Conservation (phyloP, 2,113 vertebrate genomes). For the Sisor rabdophorus region DNA sequence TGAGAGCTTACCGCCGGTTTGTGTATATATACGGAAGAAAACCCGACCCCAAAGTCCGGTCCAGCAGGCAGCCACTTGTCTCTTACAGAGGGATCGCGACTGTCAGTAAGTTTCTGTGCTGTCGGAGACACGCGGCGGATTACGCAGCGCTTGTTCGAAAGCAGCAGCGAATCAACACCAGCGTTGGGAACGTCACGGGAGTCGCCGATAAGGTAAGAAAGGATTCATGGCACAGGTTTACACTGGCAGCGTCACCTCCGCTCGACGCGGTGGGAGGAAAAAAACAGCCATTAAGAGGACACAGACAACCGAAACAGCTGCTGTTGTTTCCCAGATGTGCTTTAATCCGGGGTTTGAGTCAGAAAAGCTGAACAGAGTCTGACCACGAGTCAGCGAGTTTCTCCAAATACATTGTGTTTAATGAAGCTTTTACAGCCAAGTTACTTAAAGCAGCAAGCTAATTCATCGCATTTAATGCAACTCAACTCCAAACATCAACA, state of each 20-base stretch:
- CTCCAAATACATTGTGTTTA: not conserved
- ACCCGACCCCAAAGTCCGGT: constrained; percentile 22
- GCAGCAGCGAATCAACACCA: constrained; percentile 8
- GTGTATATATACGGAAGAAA: constrained; percentile 9
- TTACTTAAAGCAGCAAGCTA: not conserved
- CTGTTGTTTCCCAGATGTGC: not conserved
- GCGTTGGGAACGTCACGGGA: constrained; percentile 1
- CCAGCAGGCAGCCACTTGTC: not conserved
- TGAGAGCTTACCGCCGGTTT: constrained; percentile 24
- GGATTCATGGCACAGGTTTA: not conserved
- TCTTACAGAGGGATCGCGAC: not conserved
- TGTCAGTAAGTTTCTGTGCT: not conserved
- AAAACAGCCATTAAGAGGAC: not conserved
- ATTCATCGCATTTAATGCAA: not conserved
- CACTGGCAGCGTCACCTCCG: not conserved
- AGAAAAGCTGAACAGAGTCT: not conserved
- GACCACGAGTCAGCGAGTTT: not conserved
- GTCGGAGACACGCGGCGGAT: not conserved
- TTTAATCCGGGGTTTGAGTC: not conserved
- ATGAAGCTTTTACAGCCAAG: not conserved
- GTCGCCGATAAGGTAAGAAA: not conserved
- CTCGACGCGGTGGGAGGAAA: not conserved
- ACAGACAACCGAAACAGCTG: not conserved
- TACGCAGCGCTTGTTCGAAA: constrained; percentile 3
- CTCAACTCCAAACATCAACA: not conserved